phyloP scores from a whole-genome alignment of 2,797 vertebrate genomes.

The Pygocentrus nattereri region DNA sequence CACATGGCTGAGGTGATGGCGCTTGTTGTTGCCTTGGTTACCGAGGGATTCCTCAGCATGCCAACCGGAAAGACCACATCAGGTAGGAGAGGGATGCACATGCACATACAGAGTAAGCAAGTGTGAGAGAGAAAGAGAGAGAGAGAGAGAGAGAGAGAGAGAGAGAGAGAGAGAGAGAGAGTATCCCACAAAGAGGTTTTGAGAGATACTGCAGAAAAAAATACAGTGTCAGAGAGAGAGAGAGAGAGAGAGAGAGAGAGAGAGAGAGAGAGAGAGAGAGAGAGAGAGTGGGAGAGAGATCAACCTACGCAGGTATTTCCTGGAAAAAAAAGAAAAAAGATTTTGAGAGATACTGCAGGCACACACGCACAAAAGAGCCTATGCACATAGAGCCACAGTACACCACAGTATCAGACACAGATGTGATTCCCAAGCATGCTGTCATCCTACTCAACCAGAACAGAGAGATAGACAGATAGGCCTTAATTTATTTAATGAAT shows the following conservation, averaged over 20 bases:
- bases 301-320: not conserved
- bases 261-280: not conserved
- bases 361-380: constrained; percentile 11
- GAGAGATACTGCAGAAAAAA: not conserved
- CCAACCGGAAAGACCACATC: constrained; percentile 40
- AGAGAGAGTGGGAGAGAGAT: not conserved
- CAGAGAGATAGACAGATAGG: not conserved
- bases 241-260: not conserved
- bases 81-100: constrained; percentile 11
- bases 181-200: not conserved
- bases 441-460: not conserved
- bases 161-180: not conserved
- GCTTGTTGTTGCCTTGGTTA: constrained; percentile 45
- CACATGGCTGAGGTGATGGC: constrained; percentile 40
- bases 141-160: not conserved
- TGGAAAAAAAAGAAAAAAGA: too few relatives aligned
- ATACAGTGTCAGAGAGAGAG: not conserved
- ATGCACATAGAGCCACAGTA: not conserved
- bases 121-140: not conserved
- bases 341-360: constrained; percentile 27
- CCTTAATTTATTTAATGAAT: too few relatives aligned
- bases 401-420: constrained; percentile 1
- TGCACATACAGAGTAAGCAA: not conserved
- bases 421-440: constrained; percentile 3
- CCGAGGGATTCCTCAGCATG: constrained; percentile 53